Base-by-base conservation (phyloP, 2,888 invertebrate species). In the Chouioia cunea region DNA sequence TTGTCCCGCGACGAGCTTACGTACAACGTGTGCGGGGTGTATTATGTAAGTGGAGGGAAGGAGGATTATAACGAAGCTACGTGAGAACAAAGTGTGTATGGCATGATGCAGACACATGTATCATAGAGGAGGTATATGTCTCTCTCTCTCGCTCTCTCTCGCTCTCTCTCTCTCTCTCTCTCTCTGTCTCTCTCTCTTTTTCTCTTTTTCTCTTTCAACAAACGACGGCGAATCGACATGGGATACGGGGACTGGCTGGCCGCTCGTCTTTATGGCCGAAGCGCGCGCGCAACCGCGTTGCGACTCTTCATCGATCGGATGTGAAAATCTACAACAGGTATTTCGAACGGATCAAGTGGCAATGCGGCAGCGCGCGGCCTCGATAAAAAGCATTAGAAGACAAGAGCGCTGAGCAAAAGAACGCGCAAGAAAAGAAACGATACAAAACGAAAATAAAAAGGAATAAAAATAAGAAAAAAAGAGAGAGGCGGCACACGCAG, bases 61-160 rank as follows among this genome's bases (percentile, higher is more conserved):
- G 70, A 46, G 52, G 59, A 64, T 56, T 65, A 60, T 48, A 65
- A 60, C 59, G 65, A 59, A 70, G 65, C 70, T 70, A 65, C 65
- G 65, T 65, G 60, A 57, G 50, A 16, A 22, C 36, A 54, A 36
- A 22, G 36, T 43, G 16, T 46, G 47, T 52, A 46, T 65, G 48
- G 65, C 36, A 36, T 70, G 36, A 44, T 16, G 60, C 56, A 60
- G 65, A 70, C 52, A 36, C 36, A 36, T 36, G 4, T 36, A 36
- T 36, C 36, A 56, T 57, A 58, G 59, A 46, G 58, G 59, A 53
- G 57, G 57, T 66, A 1, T 36, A 3, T 36, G 6, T 36, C 6
- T 36, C 36, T 36, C 36, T 36, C 10, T 36, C 36, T 36, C 36
- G 36, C 27, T 27, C 27, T 27, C 27, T 27, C 27, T 27, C 27